These are phyloP conservation scores for Willisornis vidua DNA, from an alignment of 2,113 vertebrate species.

Conservation along the genomic window DNA sequence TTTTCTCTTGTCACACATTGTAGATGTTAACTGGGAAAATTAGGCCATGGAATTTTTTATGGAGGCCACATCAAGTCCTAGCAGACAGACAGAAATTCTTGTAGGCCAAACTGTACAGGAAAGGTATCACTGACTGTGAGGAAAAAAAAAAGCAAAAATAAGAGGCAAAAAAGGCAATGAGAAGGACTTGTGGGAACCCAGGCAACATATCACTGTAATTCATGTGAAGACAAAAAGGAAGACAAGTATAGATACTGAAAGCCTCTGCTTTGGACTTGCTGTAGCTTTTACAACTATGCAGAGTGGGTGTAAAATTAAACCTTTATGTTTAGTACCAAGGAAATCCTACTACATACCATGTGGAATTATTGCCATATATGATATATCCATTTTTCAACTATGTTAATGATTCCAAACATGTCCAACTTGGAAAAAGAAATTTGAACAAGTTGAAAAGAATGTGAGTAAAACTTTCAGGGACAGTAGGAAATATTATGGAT, in stretches of 20 bases:
- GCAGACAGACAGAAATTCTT: not conserved
- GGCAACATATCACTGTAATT: not conserved
- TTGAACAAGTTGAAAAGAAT: not conserved
- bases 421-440: not conserved
- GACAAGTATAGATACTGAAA: not conserved
- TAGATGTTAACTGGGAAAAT: not conserved
- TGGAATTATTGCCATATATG: not conserved
- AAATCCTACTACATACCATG: not conserved
- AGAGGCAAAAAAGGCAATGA: not conserved
- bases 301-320: not conserved
- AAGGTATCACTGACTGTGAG: not conserved
- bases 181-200: not conserved
- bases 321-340: not conserved
- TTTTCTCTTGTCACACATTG: not conserved
- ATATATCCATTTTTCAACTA: not conserved
- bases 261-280: not conserved
- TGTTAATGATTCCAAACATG: not conserved
- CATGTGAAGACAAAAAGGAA: not conserved
- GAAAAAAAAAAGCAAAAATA: not conserved
- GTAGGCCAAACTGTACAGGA: not conserved
- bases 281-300: not conserved
- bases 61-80: not conserved
- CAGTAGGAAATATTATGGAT: not conserved
- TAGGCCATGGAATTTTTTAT: not conserved
- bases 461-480: not conserved